A percentile compares a stretch with the other conserved stretches of the same genome.
These are phyloP conservation scores for Chaetops frenatus DNA, from an alignment of 2,113 vertebrate species.

Conservation along the genomic window DNA sequence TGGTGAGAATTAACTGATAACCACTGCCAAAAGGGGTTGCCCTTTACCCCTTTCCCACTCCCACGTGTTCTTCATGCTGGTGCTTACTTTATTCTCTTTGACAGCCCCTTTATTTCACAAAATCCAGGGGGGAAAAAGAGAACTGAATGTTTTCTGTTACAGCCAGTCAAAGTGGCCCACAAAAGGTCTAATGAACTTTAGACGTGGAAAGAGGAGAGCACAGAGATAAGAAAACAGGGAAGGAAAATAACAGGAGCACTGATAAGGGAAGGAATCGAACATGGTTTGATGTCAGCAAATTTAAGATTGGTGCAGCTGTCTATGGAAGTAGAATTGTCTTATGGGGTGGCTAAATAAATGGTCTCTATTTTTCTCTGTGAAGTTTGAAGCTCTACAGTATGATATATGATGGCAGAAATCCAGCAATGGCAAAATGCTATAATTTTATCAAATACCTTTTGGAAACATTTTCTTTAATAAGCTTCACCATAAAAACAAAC, in stretches of 20 bases:
- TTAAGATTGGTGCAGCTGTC: background rate
- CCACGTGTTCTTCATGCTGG: background rate
- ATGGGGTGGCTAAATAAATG: background rate
- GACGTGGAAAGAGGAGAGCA: background rate
- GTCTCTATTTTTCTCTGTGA: constrained; percentile 1
- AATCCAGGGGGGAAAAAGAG: background rate
- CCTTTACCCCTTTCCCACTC: background rate
- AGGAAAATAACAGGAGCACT: background rate
- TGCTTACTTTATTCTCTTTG: background rate
- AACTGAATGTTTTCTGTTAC: background rate
- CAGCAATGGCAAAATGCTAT: background rate
- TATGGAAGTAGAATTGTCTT: background rate
- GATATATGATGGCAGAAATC: background rate
- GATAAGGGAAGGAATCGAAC: background rate
- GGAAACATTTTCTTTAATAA: background rate
- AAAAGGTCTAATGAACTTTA: background rate
- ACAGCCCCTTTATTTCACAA: background rate
- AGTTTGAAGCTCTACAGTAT: background rate
- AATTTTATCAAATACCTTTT: background rate
- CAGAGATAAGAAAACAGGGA: background rate
- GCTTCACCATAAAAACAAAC: background rate
- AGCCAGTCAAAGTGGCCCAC: background rate
- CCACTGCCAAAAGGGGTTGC: background rate
- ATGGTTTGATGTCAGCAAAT: background rate
- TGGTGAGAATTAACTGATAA: background rate